Base-by-base conservation (phyloP, 1,140 invertebrate species). In the Lysiphlebus fabarum region DNA sequence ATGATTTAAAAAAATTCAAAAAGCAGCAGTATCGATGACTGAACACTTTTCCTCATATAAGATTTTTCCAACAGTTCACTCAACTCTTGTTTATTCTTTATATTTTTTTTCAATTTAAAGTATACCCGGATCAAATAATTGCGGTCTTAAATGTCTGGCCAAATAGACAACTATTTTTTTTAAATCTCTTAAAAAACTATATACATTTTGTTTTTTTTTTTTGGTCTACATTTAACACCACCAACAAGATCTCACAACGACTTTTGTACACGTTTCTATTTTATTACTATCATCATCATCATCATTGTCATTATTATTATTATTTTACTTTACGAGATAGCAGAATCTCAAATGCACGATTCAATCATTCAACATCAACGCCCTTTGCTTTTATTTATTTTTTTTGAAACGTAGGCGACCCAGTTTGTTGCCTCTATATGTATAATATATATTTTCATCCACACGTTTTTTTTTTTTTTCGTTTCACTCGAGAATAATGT, bases 101-200 rank as follows among this genome's bases (percentile, higher is more conserved):
- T 37, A 11, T 38, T 33, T 11, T 7, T 7, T 38, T 34, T 34
- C 49, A 5, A 9, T 10, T n/a, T 49, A 4, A 26, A 26, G 17
- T 4, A 49, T 14, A 41, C 26, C 58, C 59, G 64, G 65, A 70
- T 70, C 68, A 69, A 70, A 68, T 70, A 70, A 70, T 67, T 70
- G 67, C 61, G 58, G 58, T 64, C 64, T 65, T 67, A 65, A 70
- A 66, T 62, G 62, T 44, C 11, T 59, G 38, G 47, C 67, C 59
- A 70, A 70, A 70, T 62, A 67, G 51, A 38, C 55, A 47, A 44
- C 33, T 36, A 9, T 6, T 11, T n/a, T 36, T 6, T 4, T 5
- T 2, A 4, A 48, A 12, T 44, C 40, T 42, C 26, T 62, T 55
- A 55, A 53, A 60, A 59, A 51, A 56, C 37, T 51, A 53, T 49